These are phyloP conservation scores for Ceyx margarethae DNA, from an alignment of 2,113 vertebrate species.

Conservation along the genomic window DNA sequence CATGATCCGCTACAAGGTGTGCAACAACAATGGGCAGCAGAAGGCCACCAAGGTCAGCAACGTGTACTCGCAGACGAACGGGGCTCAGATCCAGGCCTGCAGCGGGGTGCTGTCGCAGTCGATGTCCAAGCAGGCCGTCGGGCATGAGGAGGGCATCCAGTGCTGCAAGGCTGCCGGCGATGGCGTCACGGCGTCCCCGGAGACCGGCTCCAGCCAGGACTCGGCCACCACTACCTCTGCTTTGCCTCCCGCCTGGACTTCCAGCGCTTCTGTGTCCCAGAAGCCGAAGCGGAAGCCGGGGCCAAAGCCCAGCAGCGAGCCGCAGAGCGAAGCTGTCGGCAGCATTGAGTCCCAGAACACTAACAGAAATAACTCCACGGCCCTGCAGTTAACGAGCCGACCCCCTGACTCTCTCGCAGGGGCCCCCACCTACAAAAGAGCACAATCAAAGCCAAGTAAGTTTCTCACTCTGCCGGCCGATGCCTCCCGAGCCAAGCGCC, in stretches of 20 bases:
- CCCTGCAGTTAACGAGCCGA: slow-evolving; percentile 75
- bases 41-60: slow-evolving; percentile 91
- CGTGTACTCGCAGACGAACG: slow-evolving; percentile 95
- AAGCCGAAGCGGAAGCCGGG: slow-evolving; percentile 89
- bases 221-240: slow-evolving; percentile 84
- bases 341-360: slow-evolving; percentile 88
- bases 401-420: slow-evolving; percentile 52
- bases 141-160: slow-evolving; percentile 79
- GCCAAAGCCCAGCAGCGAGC: slow-evolving; percentile 71
- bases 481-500: slow-evolving; percentile 79
- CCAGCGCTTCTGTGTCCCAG: slow-evolving; percentile 78
- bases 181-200: slow-evolving; percentile 71
- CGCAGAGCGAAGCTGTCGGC: slow-evolving; percentile 73
- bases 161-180: slow-evolving; percentile 80
- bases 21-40: slow-evolving; percentile 85
- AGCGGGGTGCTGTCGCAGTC: slow-evolving; percentile 79
- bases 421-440: slow-evolving; percentile 80
- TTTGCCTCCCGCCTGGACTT: slow-evolving; percentile 86
- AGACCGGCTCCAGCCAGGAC: slow-evolving; percentile 81
- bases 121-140: slow-evolving; percentile 87
- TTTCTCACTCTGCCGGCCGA: slow-evolving; percentile 91
- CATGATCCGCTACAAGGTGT: slow-evolving; percentile 99
- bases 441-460: slow-evolving; percentile 83
- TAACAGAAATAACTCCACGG: slow-evolving; percentile 96
- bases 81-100: slow-evolving; percentile 87